Base-by-base conservation (phyloP, 2,113 vertebrate species). In the Paralichthys olivaceus region DNA sequence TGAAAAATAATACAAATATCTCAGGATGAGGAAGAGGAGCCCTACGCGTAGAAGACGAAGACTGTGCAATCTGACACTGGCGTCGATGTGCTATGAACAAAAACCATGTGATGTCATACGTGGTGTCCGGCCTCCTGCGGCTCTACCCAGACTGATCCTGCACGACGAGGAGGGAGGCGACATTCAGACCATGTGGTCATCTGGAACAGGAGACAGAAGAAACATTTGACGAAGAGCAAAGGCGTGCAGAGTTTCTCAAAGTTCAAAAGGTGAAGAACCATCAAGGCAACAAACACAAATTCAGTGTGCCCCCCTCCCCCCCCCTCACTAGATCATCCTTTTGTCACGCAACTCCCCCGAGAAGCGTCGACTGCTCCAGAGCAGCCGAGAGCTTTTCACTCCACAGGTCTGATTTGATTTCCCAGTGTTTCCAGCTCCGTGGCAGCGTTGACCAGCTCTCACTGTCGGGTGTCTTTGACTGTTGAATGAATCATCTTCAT, bases 321-420 rank as follows among this genome's bases (percentile, higher is more conserved):
- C 55, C 58, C 40, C 68, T 57, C 28, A 4, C 15, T 70, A 67
- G 70, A 85, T 90, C 88, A 84, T 79, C 79, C 63, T 83, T 85
- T 83, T 80, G 85, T 86, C 85, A 72, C 20, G 72, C 61, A 86
- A 64, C 84, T 85, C 81, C 84, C 69, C 81, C 23, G 47, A 81
- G 79, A 85, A 57, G 15, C 17, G 7, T 85, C 77, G 69, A 54
- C 68, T 72, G 63, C 66, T 23, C 47, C 40, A 8, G 26, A 69
- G 77, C 79, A 78, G 85, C 84, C 69, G 72, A 70, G 34, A 72
- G 49, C 79, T 93, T 93, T 90, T 83, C 84, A 75, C 77, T n/a
- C n/a, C n/a, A n/a, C n/a, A n/a, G n/a, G n/a, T 81, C 56, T 40
- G 49, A 72, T 64, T 64, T 19, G 19, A 15, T 45, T 45, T 58